Evolutionary conservation across 2,113 vertebrate species (phyloP).

Genomic region (Malurus alboscapulatus): DNA sequence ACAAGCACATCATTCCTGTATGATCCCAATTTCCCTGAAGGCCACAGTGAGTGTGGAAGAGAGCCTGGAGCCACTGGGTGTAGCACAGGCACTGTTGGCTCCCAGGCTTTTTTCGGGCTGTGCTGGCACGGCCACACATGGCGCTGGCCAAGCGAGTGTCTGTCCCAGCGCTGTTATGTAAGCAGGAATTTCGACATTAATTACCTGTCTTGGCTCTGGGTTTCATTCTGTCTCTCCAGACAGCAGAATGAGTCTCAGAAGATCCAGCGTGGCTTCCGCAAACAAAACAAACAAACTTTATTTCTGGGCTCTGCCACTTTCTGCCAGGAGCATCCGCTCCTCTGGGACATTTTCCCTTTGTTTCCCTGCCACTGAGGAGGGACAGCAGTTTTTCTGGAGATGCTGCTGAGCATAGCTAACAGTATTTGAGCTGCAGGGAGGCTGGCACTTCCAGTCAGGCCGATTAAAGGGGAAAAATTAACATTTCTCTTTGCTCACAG

Average conservation of each 20-base stretch:
- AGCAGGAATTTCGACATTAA: neutral
- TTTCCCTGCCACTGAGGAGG: neutral
- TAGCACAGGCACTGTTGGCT: neutral
- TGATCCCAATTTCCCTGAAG: neutral
- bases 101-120: neutral
- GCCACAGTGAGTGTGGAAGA: neutral
- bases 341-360: neutral
- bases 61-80: neutral
- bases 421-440: neutral
- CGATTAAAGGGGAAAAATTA: neutral
- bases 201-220: neutral
- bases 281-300: neutral
- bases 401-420: neutral
- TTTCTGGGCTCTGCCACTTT: neutral
- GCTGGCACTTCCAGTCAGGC: neutral
- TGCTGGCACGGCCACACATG: neutral
- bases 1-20: neutral
- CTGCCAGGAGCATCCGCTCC: neutral
- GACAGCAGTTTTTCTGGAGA: neutral
- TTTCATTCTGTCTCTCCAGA: neutral
- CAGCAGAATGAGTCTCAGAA: neutral
- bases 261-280: neutral
- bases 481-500: neutral
- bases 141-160: neutral
- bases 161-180: slow-evolving; percentile 8